phyloP scores from a whole-genome alignment of 2,113 vertebrate species.

The Calyptommatus sinebrachiatus region DNA sequence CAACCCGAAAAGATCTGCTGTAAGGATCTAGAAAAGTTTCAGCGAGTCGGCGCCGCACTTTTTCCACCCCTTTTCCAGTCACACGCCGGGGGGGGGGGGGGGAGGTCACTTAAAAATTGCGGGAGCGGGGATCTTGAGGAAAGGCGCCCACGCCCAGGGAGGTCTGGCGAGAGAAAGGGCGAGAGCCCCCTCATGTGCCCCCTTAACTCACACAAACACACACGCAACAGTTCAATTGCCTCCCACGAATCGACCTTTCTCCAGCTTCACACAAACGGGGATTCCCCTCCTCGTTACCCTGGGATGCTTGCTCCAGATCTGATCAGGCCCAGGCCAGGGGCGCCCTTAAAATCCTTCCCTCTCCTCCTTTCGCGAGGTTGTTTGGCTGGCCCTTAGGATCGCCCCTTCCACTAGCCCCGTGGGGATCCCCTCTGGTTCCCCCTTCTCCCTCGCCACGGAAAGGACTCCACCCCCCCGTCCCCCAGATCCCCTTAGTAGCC shows the following conservation, averaged over 20 bases:
- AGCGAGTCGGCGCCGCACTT: not conserved
- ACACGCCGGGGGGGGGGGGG: not conserved
- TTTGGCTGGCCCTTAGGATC: constrained; percentile 52
- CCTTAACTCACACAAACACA: too few species aligned
- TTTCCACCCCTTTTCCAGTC: not conserved
- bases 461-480: not conserved
- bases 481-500: not conserved
- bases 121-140: too few species aligned
- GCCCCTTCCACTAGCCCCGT: constrained; percentile 64
- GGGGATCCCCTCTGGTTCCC: constrained; percentile 75
- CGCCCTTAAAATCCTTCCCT: not conserved
- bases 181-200: not conserved
- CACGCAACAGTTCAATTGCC: not conserved
- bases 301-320: not conserved
- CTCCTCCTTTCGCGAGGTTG: not conserved
- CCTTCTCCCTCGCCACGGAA: constrained; percentile 15
- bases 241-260: not conserved
- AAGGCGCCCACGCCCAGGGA: not conserved
- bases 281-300: not conserved
- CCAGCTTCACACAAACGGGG: not conserved
- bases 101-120: not conserved
- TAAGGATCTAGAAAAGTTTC: not conserved
- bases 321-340: not conserved
- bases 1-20: not conserved
- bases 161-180: not conserved